A percentile compares a stretch with the other conserved stretches of the same genome.
phyloP scores from a whole-genome alignment of 2,113 vertebrate species.

The Sigmodon hispidus region DNA sequence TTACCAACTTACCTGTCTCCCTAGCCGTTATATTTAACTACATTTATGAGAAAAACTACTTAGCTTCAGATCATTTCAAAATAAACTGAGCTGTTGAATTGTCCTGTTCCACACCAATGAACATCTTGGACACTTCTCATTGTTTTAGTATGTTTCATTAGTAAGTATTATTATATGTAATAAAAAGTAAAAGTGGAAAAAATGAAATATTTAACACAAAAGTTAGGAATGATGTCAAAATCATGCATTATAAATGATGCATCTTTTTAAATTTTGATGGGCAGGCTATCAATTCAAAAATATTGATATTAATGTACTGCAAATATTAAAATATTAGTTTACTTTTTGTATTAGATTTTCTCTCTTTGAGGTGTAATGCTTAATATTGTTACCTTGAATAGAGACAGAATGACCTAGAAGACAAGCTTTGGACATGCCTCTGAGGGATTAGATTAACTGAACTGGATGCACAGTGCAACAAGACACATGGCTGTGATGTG shows the following conservation, averaged over 20 bases:
- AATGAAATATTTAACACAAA: constrained; percentile 1
- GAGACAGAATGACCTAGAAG: neutral
- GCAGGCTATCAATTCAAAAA: neutral
- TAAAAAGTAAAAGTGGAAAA: neutral
- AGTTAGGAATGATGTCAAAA: constrained; percentile 10
- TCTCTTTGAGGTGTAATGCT: neutral
- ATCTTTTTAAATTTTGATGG: neutral
- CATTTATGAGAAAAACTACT: neutral
- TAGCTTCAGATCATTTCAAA: neutral
- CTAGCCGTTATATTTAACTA: neutral
- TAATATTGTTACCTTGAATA: neutral
- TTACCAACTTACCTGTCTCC: too few relatives aligned
- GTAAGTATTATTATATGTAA: too few relatives aligned
- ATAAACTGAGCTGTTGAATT: neutral
- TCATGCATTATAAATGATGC: neutral
- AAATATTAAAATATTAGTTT: neutral
- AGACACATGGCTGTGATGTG: too few relatives aligned
- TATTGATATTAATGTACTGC: neutral
- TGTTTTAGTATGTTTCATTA: neutral
- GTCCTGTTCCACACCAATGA: neutral
- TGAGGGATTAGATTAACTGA: neutral
- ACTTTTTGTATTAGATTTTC: neutral
- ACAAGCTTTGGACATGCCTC: neutral
- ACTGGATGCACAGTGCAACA: neutral
- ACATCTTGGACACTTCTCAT: neutral